Percentiles rank a stretch among this genome's conserved stretches.
phyloP scores from a whole-genome alignment of 2,113 vertebrate genomes.

The Chamaetylas fuelleborni region DNA sequence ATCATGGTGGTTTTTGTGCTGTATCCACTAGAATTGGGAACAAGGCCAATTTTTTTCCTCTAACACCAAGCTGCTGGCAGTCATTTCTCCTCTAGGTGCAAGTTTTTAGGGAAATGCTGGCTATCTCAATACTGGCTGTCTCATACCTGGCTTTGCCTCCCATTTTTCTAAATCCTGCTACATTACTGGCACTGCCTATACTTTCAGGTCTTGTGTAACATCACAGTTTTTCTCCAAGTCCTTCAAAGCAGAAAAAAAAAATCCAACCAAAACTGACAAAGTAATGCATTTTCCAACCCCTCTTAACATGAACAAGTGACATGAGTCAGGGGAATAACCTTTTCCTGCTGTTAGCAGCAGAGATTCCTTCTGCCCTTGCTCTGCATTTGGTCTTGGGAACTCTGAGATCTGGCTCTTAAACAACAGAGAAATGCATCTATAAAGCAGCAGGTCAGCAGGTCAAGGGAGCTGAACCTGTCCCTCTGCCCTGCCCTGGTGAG shows the following conservation, averaged over 20 bases:
- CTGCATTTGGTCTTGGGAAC: background rate
- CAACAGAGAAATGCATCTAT: background rate
- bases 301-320: background rate
- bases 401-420: background rate
- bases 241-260: background rate
- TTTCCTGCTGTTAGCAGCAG: background rate
- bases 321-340: background rate
- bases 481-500: background rate
- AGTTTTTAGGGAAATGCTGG: background rate
- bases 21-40: background rate
- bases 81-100: background rate
- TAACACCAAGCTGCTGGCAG: background rate
- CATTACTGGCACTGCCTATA: background rate
- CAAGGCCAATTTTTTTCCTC: background rate
- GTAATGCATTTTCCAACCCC: background rate
- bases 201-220: background rate
- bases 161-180: background rate
- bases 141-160: background rate
- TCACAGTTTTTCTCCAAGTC: background rate
- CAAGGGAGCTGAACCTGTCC: background rate
- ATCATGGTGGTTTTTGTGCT: background rate
- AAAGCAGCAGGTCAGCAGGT: background rate
- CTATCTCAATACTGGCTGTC: background rate
- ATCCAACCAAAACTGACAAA: background rate
- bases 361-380: background rate